Evolutionary conservation across 1,140 invertebrate genomes (phyloP).

Genomic region (Triops cancriformis): DNA sequence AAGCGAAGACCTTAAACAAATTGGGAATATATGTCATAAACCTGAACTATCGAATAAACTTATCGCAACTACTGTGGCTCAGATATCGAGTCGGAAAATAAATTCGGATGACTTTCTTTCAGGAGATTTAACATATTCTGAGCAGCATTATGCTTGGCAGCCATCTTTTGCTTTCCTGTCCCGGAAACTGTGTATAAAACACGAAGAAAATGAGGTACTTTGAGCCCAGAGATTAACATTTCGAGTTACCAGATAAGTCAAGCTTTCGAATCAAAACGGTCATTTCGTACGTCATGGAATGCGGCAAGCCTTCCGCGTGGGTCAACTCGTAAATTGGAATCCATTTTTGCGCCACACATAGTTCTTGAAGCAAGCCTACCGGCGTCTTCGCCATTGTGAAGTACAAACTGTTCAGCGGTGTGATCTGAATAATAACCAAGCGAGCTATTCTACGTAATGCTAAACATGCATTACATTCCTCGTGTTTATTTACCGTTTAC

Average conservation of each 20-base stretch:
- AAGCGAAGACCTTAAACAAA: not conserved
- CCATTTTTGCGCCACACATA: not conserved
- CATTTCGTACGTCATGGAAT: conserved; percentile 1
- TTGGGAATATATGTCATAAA: not conserved
- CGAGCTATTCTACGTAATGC: too few relatives aligned
- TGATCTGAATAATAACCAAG: too few relatives aligned
- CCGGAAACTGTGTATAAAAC: not conserved
- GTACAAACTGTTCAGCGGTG: not conserved
- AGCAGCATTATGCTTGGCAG: not conserved
- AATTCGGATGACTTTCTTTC: not conserved
- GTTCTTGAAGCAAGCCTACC: not conserved
- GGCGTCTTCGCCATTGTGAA: not conserved
- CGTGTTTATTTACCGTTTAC: too few relatives aligned
- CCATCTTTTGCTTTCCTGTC: not conserved
- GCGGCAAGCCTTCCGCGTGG: not conserved
- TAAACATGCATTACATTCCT: too few relatives aligned
- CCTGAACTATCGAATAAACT: not conserved
- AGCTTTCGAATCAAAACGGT: not conserved
- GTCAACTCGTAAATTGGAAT: not conserved
- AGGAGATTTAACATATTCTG: not conserved
- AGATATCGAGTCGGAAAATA: not conserved
- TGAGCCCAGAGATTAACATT: not conserved
- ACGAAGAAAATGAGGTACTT: not conserved
- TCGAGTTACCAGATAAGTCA: not conserved
- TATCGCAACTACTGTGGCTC: not conserved